phyloP scores from a whole-genome alignment of 2,888 invertebrate genomes.

The Cyrtodaria siliqua region DNA sequence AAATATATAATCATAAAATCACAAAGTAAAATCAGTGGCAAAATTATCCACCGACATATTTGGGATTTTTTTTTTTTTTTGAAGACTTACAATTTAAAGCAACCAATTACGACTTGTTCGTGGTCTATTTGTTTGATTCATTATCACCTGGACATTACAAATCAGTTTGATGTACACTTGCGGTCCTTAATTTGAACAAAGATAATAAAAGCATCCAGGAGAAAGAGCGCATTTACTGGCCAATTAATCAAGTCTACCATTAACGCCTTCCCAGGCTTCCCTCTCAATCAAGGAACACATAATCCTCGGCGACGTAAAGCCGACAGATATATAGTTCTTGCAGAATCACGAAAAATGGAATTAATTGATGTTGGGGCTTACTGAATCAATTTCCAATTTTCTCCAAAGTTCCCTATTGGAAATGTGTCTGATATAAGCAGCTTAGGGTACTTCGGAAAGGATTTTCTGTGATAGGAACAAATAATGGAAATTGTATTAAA shows the following conservation, averaged over 20 bases:
- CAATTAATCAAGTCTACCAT: slow-evolving; percentile 6
- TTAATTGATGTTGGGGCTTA: slow-evolving; percentile 67
- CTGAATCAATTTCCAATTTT: slow-evolving; percentile 67
- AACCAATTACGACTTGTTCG: too few species aligned
- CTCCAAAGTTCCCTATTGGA: slow-evolving; percentile 56
- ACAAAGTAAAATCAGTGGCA: too few species aligned
- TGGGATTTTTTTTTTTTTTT: too few species aligned
- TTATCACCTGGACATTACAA: too few species aligned
- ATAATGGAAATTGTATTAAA: slow-evolving; percentile 53
- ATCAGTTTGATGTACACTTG: too few species aligned
- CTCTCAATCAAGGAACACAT: slow-evolving; percentile 30
- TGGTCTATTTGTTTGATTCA: too few species aligned
- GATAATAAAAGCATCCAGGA: too few species aligned
- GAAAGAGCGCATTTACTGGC: slow-evolving; percentile 6
- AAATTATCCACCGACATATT: too few species aligned
- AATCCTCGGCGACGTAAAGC: slow-evolving; percentile 58
- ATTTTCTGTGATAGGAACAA: slow-evolving; percentile 56
- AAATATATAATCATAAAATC: too few species aligned
- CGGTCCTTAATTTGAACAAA: too few species aligned
- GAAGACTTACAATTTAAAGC: too few species aligned
- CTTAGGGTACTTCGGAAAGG: slow-evolving; percentile 60
- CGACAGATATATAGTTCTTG: slow-evolving; percentile 58
- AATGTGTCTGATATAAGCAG: slow-evolving; percentile 64
- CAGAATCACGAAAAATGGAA: slow-evolving; percentile 66
- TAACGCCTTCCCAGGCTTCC: slow-evolving; percentile 3